Evolutionary conservation across 2,797 vertebrate genomes (phyloP), one percentile per base, ranked within the genome.

Genomic region (Rhabdomys pumilio): DNA sequence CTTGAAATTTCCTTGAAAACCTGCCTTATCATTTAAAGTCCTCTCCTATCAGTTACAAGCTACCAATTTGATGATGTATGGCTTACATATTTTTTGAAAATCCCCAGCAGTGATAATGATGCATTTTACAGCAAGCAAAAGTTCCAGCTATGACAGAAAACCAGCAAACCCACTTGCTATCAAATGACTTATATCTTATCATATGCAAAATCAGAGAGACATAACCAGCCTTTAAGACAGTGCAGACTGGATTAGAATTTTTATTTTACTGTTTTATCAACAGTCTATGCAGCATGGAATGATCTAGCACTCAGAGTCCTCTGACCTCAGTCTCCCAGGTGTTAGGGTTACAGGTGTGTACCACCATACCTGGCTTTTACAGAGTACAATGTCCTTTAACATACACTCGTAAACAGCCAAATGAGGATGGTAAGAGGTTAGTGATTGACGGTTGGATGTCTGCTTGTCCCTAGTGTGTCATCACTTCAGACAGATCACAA

Each of bases 31-130:
- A 69, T 75, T 73, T 75, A 91, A 97, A 57, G 12, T 89, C 44
- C 31, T 90, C 84, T 88, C 44, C 88, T 94, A 73, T 5, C 38
- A 31, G 72, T 50, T 67, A 95, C 20, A 59, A 90, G 87, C 55
- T 81, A 63, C 24, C 44, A 2, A 26, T 89, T 94, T 92, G 84
- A 91, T n/a, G 89, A 38, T 81, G 72, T 41, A 61, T 87, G 53
- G 31, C 38, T 69, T 92, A 44, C 29, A 34, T 69, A 44, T 79
- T 86, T 96, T 96, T 81, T 59, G 2, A 73, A 96, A 83, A 92
- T 34, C 61, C 22, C 24, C 79, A 73, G 75, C 22, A 6, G 15
- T 90, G 47, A 73, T 89, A 81, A 89, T 44, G 57, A 41, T 55
- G 29, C 41, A 31, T 82, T 96, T 41, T 87, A 61, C 2, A 89